Evolutionary conservation across 1,140 invertebrate species (phyloP).

Genomic region (Orchesella cincta): DNA sequence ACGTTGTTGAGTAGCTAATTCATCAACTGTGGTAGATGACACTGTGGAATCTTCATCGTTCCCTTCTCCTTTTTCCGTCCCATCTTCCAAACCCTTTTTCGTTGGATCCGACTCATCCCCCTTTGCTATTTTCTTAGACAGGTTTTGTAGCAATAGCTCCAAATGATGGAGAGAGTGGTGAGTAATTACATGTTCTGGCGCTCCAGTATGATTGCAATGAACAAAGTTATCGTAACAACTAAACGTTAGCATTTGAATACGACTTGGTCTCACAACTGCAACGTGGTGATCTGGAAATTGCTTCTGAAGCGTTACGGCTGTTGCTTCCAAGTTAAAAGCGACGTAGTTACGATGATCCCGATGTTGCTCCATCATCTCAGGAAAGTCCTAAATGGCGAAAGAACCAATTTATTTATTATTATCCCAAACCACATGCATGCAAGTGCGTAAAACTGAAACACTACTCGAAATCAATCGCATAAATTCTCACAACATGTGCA

Average conservation of each 20-base stretch:
- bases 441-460: too few relatives aligned
- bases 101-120: slow-evolving; percentile 46
- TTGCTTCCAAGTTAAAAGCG: slow-evolving; percentile 68
- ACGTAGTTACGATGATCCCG: slow-evolving; percentile 37
- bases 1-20: slow-evolving; percentile 27
- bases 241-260: slow-evolving; percentile 78
- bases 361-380: slow-evolving; percentile 59
- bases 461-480: too few relatives aligned
- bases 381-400: slow-evolving; percentile 77
- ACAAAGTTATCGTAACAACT: slow-evolving; percentile 88
- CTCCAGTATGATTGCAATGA: slow-evolving; percentile 70
- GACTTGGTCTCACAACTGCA: slow-evolving; percentile 71
- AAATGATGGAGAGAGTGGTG: slow-evolving; percentile 70
- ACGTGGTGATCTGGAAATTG: slow-evolving; percentile 72
- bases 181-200: slow-evolving; percentile 70
- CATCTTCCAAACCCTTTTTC: slow-evolving; percentile 58
- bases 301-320: slow-evolving; percentile 64
- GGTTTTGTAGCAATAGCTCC: slow-evolving; percentile 60
- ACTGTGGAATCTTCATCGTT: slow-evolving; percentile 39
- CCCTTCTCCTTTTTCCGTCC: slow-evolving; percentile 40
- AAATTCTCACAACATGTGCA: neutral
- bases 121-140: slow-evolving; percentile 58
- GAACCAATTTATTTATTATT: too few relatives aligned
- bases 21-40: slow-evolving; percentile 43
- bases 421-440: too few relatives aligned